Percentiles rank a stretch among this genome's conserved stretches.
Evolutionary conservation across 2,797 vertebrate genomes (phyloP).

Genomic region (Geotrypetes seraphini): DNA sequence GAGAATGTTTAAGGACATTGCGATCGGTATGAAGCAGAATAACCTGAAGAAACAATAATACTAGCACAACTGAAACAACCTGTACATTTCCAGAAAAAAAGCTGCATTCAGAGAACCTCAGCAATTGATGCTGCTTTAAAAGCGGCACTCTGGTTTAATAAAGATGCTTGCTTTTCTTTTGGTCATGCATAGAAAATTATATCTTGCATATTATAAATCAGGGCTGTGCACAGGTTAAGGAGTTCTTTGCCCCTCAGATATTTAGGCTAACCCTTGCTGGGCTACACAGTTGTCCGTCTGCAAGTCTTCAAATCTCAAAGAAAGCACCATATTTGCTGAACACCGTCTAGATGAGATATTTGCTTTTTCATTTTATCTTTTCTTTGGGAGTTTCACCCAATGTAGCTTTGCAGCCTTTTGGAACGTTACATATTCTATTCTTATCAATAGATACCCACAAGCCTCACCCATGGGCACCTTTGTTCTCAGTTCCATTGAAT

Average conservation of each 20-base stretch:
- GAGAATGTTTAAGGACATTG: no score
- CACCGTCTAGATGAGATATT: constrained; percentile 39
- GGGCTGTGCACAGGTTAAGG: constrained; percentile 28
- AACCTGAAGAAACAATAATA: no score
- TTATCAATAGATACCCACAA: background rate
- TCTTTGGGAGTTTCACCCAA: background rate
- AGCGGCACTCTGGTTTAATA: constrained; percentile 14
- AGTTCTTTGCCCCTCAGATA: constrained; percentile 48
- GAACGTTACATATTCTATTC: background rate
- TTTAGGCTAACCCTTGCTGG: constrained; percentile 57
- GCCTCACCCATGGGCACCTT: background rate
- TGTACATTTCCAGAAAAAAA: constrained; percentile 29
- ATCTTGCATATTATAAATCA: constrained; percentile 32
- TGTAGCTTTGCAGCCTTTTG: background rate
- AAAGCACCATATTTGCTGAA: constrained; percentile 29
- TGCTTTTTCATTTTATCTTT: constrained; percentile 11
- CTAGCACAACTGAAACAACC: no score
- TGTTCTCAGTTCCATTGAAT: background rate
- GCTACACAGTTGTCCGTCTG: constrained; percentile 54
- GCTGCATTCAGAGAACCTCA: constrained; percentile 32
- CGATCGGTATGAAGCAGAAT: no score
- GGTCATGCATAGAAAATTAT: constrained; percentile 31
- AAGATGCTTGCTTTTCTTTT: constrained; percentile 12
- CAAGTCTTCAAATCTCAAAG: constrained; percentile 45
- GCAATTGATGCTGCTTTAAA: constrained; percentile 35